Base-by-base conservation (phyloP, 2,797 vertebrate genomes). In the Botia kubotai region DNA sequence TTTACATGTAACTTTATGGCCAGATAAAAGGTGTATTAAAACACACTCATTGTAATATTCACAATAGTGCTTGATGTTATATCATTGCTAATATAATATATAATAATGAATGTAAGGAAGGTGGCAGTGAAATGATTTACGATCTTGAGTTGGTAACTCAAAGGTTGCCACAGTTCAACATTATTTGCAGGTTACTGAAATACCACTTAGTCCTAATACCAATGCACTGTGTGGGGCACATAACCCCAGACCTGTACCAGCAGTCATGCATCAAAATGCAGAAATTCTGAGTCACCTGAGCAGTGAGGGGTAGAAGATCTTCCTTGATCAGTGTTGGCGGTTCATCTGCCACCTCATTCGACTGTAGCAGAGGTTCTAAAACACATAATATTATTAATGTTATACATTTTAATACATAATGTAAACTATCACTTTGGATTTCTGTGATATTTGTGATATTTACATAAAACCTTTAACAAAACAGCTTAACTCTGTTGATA, bases 261-360 rank as follows among this genome's bases (percentile, higher is more conserved):
- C 16, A 50, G 8, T 46, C 7, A 26, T 60, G 14, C 36, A 60
- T 46, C 13, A 26, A 7, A 3, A 48, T 63, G 21, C 2, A 16
- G 21, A 63, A 75, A 1, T 21, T 29, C 21, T 19, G 21, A 46
- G 83, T 92, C 90, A 96, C 96, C 95, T 95, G 94, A 85, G 91
- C 88, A 85, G 92, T 90, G 26, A 92, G 85, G 0, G 94, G 94
- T 55, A 95, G 91, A 1, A 95, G 93, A 57, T 96, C 96, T 89
- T 97, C 96, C 90, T 97, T 97, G 8, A 95, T 96, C 67, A 97
- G 95, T 71, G 95, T 96, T 3, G 96, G 96, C 55, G 96, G 96
- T 86, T 96, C 96, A 1, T 97, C 96, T 33, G 95, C 94, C 48
- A 95, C 92, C 89, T 97, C 95, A 0, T 94, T 93, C 39, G 93